Conservation (phyloP, 1,140 invertebrate genomes). For the Ctenoplectra terminalis region DNA sequence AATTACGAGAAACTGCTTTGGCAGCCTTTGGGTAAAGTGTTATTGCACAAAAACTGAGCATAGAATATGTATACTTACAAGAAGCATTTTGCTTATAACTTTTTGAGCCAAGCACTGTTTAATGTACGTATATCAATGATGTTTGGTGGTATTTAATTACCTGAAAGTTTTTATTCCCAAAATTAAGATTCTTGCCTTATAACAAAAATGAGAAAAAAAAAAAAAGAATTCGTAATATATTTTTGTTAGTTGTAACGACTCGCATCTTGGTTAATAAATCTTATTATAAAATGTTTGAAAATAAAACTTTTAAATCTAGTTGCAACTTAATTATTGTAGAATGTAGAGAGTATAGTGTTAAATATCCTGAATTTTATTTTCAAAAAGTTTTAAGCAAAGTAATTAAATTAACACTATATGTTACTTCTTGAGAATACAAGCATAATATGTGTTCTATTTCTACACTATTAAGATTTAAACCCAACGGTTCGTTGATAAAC, state of each 20-base stretch:
- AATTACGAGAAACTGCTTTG: slow-evolving; percentile 33
- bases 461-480: slow-evolving; percentile 40
- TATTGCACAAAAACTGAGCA: slow-evolving; percentile 59
- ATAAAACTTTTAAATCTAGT: slow-evolving; percentile 35
- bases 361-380: slow-evolving; percentile 29
- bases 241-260: slow-evolving; percentile 37
- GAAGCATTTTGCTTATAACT: slow-evolving; percentile 50
- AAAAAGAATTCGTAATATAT: slow-evolving; percentile 47
- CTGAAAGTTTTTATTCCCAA: slow-evolving; percentile 41
- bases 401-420: slow-evolving; percentile 17
- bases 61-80: slow-evolving; percentile 27
- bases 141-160: slow-evolving; percentile 53
- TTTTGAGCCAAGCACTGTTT: slow-evolving; percentile 36
- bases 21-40: slow-evolving; percentile 47
- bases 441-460: slow-evolving; percentile 51
- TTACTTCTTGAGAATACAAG: slow-evolving; percentile 54
- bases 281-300: slow-evolving; percentile 23
- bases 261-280: slow-evolving; percentile 41
- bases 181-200: slow-evolving; percentile 28
- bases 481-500: not conserved
- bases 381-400: slow-evolving; percentile 45
- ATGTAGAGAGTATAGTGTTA: slow-evolving; percentile 6
- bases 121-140: slow-evolving; percentile 10
- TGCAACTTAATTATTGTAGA: slow-evolving; percentile 27
- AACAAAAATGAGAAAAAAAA: slow-evolving; percentile 36